Percentiles rank a stretch among this genome's conserved stretches.
Conservation (phyloP, 2,888 invertebrate genomes). For the Argyresthia albistria region DNA sequence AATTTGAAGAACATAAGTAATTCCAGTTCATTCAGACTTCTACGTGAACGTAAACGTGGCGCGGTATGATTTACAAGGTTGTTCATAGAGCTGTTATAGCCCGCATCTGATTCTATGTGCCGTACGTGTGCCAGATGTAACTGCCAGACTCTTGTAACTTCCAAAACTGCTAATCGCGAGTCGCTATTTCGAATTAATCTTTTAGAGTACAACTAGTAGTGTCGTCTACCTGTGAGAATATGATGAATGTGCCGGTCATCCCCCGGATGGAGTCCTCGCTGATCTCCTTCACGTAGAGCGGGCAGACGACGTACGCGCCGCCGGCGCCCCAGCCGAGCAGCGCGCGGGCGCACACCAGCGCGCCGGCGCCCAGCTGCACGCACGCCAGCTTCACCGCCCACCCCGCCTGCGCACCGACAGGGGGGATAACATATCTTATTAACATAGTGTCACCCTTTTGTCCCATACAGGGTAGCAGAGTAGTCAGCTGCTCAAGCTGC, state of each 20-base stretch:
- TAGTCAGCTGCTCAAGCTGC: too few species aligned
- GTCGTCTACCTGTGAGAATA: constrained; percentile 67
- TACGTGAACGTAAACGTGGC: too few species aligned
- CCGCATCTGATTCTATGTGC: neutral
- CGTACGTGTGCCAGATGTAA: neutral
- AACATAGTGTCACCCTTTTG: too few species aligned
- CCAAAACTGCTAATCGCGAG: too few species aligned
- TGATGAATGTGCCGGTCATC: constrained; percentile 61
- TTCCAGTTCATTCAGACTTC: too few species aligned
- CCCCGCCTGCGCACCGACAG: constrained; percentile 52
- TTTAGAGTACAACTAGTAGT: constrained; percentile 6
- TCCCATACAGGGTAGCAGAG: too few species aligned
- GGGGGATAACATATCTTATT: too few species aligned
- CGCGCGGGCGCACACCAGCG: constrained; percentile 49
- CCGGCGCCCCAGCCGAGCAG: constrained; percentile 61
- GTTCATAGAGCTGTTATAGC: too few species aligned
- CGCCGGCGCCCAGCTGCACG: constrained; percentile 40
- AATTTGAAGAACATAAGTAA: too few species aligned
- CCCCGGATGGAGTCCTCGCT: constrained; percentile 62
- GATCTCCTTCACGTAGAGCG: constrained; percentile 61
- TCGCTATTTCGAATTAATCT: neutral
- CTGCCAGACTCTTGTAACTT: too few species aligned
- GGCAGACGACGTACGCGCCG: constrained; percentile 56
- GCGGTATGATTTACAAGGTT: too few species aligned
- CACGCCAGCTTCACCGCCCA: constrained; percentile 51